phyloP scores from a whole-genome alignment of 2,797 vertebrate species.

The Falco rusticolus region DNA sequence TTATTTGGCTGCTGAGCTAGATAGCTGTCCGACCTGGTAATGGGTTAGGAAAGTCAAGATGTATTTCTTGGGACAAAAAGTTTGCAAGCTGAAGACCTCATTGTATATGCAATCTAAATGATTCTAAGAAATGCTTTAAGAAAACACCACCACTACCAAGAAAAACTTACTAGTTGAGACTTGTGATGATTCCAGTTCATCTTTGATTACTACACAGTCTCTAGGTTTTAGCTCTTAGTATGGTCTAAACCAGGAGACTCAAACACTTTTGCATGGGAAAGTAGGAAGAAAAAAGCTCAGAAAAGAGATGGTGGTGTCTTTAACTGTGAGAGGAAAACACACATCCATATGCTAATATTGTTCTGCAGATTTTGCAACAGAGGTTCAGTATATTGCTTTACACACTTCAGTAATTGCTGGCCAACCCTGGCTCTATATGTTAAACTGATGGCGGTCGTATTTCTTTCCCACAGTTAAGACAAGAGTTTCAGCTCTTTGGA shows the following conservation, averaged over 20 bases:
- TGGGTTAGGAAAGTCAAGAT: not conserved
- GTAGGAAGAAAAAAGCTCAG: not conserved
- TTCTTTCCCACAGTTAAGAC: not conserved
- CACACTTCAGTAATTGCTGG: not conserved
- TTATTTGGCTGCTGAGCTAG: not conserved
- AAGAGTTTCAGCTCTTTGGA: not conserved
- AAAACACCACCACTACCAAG: not conserved
- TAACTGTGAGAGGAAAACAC: rapidly evolving
- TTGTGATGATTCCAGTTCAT: not conserved
- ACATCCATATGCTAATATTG: rapidly evolving
- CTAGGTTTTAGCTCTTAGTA: not conserved
- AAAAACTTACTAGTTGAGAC: not conserved
- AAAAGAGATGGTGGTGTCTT: not conserved
- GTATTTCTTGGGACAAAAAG: not conserved
- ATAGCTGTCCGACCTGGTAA: not conserved
- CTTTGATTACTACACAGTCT: not conserved
- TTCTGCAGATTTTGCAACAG: not conserved
- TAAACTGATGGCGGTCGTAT: rapidly evolving
- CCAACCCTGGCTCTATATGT: not conserved
- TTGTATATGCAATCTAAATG: not conserved
- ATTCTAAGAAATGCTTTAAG: not conserved
- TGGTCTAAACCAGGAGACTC: not conserved
- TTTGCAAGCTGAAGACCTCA: not conserved
- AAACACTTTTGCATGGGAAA: not conserved
- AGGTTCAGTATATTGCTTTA: not conserved